Base-by-base conservation (phyloP, 2,113 vertebrate genomes). In the Catharus minimus region DNA sequence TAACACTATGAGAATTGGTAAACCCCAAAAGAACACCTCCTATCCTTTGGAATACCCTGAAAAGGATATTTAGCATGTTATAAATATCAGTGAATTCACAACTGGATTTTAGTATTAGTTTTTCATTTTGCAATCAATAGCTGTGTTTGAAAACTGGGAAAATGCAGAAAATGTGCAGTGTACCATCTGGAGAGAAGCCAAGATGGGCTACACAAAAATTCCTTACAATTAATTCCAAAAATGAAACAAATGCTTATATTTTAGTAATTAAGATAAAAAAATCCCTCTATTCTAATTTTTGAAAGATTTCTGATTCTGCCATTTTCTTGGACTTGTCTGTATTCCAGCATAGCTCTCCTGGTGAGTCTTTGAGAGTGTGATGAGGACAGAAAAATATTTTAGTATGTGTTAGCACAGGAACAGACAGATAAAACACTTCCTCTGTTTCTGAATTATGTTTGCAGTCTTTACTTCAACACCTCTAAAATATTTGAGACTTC, bases 401-500 rank as follows among this genome's bases (percentile, higher is more conserved):
- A 55, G 15, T 64, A 28, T 43, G 8, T 62, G 28, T 57, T 82
- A 84, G 13, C 32, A 55, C 8, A 87, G 36, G 39, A 79, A 71
- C 4, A 85, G 44, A 21, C 6, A 67, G 32, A 84, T 62, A 49
- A 93, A 84, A 62, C 52, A 68, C 30, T 77, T 89, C 55, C 36
- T 87, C 74, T 67, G 15, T 52, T 88, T 64, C 44, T 72, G 49
- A 82, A 28, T 60, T 72, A 72, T 71, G n/a, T 66, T 94, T 90
- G 10, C 41, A 82, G 53, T 67, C 67, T 92, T 67, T 80, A 47
- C 41, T 86, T 78, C 71, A 85, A 72, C 43, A 82, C 55, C 23
- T 88, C n/a, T 85, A 56, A 90, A 85, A 82, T 88, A 91, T 82
- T 36, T 85, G 53, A 90, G 58, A 36, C 41, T 88, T 82, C 22